These are phyloP conservation scores for Scrobipalpa costella DNA, from an alignment of 2,888 invertebrate species.

Conservation along the genomic window DNA sequence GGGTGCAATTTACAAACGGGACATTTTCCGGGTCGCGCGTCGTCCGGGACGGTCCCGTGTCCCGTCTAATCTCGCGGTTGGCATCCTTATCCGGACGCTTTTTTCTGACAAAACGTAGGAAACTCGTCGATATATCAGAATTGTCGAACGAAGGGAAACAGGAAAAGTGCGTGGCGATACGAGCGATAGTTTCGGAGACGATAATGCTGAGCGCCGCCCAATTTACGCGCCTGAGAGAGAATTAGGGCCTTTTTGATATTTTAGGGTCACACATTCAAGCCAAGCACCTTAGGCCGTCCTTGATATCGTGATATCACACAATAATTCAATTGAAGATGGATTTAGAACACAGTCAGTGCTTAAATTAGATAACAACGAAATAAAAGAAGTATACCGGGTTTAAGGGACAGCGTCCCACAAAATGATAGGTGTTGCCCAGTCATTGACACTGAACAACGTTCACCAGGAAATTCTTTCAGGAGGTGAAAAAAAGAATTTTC, in stretches of 20 bases:
- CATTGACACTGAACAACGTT: no score
- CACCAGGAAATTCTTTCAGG: no score
- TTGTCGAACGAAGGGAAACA: slow-evolving; percentile 42
- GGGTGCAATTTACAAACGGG: slow-evolving; percentile 24
- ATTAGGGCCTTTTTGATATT: background rate
- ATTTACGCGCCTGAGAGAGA: slow-evolving; percentile 49
- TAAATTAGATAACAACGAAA: no score
- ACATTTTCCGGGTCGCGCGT: slow-evolving; percentile 17
- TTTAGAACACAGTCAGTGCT: no score
- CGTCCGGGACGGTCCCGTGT: slow-evolving; percentile 20
- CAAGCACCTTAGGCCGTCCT: slow-evolving; percentile 1
- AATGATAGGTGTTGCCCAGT: no score
- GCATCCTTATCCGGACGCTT: slow-evolving; percentile 35
- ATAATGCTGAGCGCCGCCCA: slow-evolving; percentile 47
- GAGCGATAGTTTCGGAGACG: slow-evolving; percentile 49
- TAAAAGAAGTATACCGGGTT: no score
- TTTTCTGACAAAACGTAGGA: slow-evolving; percentile 50
- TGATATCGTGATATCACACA: no score
- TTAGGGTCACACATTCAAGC: slow-evolving; percentile 12
- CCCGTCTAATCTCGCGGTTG: slow-evolving; percentile 23
- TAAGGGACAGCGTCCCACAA: no score
- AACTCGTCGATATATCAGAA: slow-evolving; percentile 62
- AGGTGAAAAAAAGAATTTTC: no score
- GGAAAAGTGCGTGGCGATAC: slow-evolving; percentile 44
- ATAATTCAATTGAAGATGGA: no score